A percentile compares a stretch with the other conserved stretches of the same genome.
These are phyloP conservation scores for Propithecus deckenii DNA, from an alignment of 2,797 vertebrate genomes.

Conservation along the genomic window DNA sequence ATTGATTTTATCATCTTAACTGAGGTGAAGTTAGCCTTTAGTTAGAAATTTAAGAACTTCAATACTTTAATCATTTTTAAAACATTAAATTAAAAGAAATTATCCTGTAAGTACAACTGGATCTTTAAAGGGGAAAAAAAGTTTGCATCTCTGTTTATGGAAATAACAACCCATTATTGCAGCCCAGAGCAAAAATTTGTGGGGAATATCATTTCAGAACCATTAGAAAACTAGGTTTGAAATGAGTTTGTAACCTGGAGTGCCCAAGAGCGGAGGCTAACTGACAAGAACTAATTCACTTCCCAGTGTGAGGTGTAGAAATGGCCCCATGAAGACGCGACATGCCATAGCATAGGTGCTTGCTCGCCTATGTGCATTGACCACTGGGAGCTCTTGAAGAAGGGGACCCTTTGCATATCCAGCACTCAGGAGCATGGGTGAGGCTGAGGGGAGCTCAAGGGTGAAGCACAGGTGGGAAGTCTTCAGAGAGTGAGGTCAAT, in stretches of 20 bases:
- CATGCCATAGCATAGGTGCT: not conserved
- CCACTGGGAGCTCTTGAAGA: not conserved
- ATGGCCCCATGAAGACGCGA: accelerated
- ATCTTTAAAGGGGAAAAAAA: not conserved
- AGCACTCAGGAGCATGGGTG: not conserved
- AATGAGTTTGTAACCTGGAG: not conserved
- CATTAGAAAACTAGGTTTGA: not conserved
- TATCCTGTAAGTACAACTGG: not conserved
- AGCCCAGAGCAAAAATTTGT: not conserved
- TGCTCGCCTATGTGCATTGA: accelerated
- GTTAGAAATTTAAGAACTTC: not conserved
- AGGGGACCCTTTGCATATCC: too few species aligned
- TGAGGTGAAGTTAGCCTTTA: not conserved
- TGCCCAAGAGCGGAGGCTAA: not conserved
- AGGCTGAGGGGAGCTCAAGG: not conserved
- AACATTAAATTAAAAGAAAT: not conserved
- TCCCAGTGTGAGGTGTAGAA: not conserved
- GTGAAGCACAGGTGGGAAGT: not conserved
- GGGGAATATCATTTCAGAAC: not conserved
- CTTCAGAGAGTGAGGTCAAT: not conserved
- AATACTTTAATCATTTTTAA: not conserved
- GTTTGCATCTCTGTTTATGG: not conserved
- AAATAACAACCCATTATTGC: not conserved
- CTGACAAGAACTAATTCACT: not conserved
- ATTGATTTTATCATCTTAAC: not conserved